Conservation (phyloP, 2,888 invertebrate species). For the Itoplectis maculator region DNA sequence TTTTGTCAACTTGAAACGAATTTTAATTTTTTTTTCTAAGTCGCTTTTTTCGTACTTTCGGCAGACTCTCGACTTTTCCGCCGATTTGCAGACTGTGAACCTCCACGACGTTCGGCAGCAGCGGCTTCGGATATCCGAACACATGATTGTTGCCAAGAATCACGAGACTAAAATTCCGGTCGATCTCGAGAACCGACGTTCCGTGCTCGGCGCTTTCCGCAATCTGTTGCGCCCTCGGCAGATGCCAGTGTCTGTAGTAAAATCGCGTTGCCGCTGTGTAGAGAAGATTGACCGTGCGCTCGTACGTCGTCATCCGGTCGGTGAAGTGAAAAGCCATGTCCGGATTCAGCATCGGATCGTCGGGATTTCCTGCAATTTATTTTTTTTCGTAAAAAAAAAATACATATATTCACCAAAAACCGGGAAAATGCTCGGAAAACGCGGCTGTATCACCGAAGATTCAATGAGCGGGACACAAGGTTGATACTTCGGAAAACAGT, state of each 20-base stretch:
- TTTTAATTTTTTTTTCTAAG: too few relatives aligned
- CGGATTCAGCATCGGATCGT: constrained; percentile 80
- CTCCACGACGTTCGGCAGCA: constrained; percentile 80
- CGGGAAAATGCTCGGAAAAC: not conserved
- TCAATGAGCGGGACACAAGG: constrained; percentile 72
- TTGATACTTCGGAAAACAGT: constrained; percentile 75
- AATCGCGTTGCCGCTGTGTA: constrained; percentile 79
- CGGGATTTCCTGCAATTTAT: constrained; percentile 78
- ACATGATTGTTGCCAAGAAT: constrained; percentile 81
- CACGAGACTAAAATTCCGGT: constrained; percentile 79
- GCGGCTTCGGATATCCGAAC: constrained; percentile 80
- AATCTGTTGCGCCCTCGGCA: constrained; percentile 76
- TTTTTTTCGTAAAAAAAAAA: too few relatives aligned
- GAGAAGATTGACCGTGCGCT: constrained; percentile 77
- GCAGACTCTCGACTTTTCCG: constrained; percentile 69
- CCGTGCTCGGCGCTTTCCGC: constrained; percentile 75
- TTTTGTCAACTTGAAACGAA: too few relatives aligned
- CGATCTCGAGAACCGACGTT: constrained; percentile 75
- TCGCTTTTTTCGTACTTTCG: constrained; percentile 70
- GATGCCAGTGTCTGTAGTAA: constrained; percentile 78
- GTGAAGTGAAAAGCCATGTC: constrained; percentile 81
- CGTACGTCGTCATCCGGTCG: constrained; percentile 76
- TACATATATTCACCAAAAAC: too few relatives aligned
- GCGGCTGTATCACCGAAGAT: constrained; percentile 50
- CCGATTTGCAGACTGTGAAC: constrained; percentile 80